Percentiles rank a stretch among this genome's conserved stretches.
Evolutionary conservation across 2,888 invertebrate genomes (phyloP).

Genomic region (Blastobasis lacticolella): DNA sequence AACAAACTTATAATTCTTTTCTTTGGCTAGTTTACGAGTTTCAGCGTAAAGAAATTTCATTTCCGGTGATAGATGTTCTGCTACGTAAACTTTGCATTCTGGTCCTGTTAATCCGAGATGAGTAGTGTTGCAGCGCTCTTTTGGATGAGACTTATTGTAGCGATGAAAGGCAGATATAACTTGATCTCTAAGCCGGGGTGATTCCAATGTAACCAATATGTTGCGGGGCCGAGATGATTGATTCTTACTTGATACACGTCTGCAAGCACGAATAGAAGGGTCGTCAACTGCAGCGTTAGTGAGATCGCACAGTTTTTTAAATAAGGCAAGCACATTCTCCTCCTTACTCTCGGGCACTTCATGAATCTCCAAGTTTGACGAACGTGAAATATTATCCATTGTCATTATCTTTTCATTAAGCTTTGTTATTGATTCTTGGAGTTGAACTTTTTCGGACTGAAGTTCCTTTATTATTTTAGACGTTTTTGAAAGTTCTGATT

Average conservation of each 20-base stretch:
- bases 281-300: neutral
- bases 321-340: constrained; percentile 3
- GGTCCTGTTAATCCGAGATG: constrained; percentile 7
- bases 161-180: constrained; percentile 10
- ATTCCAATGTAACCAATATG: constrained; percentile 7
- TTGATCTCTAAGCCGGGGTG: constrained; percentile 9
- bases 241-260: constrained; percentile 11
- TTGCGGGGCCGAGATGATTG: constrained; percentile 8
- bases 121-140: constrained; percentile 2
- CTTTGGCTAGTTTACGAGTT: neutral
- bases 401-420: constrained; percentile 6
- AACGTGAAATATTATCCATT: constrained; percentile 1
- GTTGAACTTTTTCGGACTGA: neutral
- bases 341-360: constrained; percentile 5
- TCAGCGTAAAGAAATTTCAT: constrained; percentile 3
- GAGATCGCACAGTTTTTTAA: constrained; percentile 3
- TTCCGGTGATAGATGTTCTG: constrained; percentile 11
- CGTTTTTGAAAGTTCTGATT: constrained; percentile 2
- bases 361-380: constrained; percentile 10
- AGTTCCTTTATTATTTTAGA: neutral
- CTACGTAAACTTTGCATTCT: constrained; percentile 5
- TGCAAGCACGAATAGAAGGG: constrained; percentile 1
- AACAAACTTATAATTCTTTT: constrained; percentile 3
- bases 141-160: constrained; percentile 11
- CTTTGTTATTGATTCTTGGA: neutral